These are phyloP conservation scores for Hippocampus barbouri DNA, from an alignment of 2,113 vertebrate genomes.

Conservation along the genomic window DNA sequence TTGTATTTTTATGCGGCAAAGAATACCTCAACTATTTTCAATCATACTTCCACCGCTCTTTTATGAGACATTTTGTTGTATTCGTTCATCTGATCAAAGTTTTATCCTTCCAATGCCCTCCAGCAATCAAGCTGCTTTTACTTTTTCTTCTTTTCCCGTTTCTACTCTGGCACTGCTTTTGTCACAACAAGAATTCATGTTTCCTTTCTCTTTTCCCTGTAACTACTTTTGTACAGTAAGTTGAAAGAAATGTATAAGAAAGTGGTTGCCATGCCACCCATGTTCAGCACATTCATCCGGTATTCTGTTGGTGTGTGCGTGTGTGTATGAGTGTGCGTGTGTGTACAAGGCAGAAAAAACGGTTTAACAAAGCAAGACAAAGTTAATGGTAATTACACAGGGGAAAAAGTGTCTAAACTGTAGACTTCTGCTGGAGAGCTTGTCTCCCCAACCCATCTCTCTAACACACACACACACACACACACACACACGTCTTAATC, in stretches of 20 bases:
- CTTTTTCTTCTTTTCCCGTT: not conserved
- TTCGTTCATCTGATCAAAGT: not conserved
- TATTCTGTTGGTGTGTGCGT: constrained; percentile 22
- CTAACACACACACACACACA: not conserved
- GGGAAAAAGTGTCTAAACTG: too few relatives aligned
- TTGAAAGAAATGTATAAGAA: constrained; percentile 63
- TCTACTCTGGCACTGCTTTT: constrained; percentile 16
- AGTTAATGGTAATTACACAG: constrained; percentile 45
- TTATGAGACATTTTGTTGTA: not conserved
- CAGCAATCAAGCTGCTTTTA: not conserved
- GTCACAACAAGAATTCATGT: constrained; percentile 27
- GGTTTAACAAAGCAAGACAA: constrained; percentile 19
- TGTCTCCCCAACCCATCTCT: not conserved
- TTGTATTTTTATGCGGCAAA: not conserved
- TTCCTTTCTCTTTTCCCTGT: constrained; percentile 17
- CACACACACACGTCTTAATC: not conserved
- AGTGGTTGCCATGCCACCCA: constrained; percentile 71
- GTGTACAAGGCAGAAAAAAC: constrained; percentile 31
- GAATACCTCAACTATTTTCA: not conserved
- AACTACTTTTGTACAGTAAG: constrained; percentile 48
- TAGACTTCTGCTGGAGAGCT: too few relatives aligned
- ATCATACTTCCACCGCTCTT: not conserved
- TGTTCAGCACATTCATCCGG: constrained; percentile 50
- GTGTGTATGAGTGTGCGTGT: constrained; percentile 23
- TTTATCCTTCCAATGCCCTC: not conserved